These are phyloP conservation scores for Oconnorella tubifera DNA, from an alignment of 2,888 invertebrate species.

Conservation along the genomic window DNA sequence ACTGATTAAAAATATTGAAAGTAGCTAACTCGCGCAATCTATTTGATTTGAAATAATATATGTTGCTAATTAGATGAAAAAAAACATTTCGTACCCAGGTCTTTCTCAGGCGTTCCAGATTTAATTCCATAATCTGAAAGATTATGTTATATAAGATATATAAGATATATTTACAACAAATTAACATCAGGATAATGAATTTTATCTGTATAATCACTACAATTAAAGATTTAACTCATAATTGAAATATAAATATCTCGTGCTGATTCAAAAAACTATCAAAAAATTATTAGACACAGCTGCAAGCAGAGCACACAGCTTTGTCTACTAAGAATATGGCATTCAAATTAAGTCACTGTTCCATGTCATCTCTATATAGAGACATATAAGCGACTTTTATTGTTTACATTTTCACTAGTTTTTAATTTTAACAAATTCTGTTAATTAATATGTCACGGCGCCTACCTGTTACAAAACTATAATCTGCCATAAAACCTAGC, in stretches of 20 bases:
- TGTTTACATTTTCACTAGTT: no score
- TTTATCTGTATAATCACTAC: no score
- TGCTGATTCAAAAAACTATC: neutral
- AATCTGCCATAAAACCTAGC: neutral
- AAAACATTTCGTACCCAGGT: conserved; percentile 1
- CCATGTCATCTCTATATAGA: no score
- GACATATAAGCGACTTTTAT: no score
- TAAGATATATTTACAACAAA: neutral
- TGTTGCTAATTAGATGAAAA: neutral
- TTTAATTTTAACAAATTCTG: no score
- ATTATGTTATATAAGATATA: neutral
- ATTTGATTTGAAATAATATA: no score
- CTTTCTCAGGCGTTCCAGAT: conserved; percentile 7
- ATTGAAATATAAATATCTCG: neutral
- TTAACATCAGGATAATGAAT: neutral
- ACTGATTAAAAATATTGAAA: no score
- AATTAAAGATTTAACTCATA: no score
- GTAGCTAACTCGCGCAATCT: no score
- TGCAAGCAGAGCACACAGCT: no score
- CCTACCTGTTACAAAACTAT: neutral
- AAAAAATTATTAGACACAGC: neutral
- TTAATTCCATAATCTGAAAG: conserved; percentile 19
- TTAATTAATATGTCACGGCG: neutral
- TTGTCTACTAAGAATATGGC: neutral
- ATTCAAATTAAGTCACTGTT: no score